phyloP scores from a whole-genome alignment of 2,113 vertebrate genomes.

The Melanerpes formicivorus region DNA sequence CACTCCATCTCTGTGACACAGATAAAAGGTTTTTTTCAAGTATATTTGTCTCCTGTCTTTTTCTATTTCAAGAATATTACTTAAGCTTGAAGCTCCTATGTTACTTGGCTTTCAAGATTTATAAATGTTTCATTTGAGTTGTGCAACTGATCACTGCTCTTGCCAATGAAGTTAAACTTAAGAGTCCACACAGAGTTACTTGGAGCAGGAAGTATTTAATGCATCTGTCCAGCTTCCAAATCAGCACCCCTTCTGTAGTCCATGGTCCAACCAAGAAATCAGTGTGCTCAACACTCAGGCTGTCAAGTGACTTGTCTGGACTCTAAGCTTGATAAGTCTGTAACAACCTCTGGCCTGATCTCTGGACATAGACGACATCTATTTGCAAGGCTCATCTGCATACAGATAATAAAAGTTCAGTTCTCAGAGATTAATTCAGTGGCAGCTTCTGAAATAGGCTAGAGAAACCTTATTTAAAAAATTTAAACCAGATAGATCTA shows the following conservation, averaged over 20 bases:
- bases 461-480: background rate
- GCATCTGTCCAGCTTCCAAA: background rate
- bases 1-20: background rate
- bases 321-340: background rate
- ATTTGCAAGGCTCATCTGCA: background rate
- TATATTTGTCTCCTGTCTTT: background rate
- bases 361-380: background rate
- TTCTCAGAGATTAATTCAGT: background rate
- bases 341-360: background rate
- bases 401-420: background rate
- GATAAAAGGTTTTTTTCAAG: background rate
- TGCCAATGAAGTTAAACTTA: background rate
- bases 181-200: rapidly evolving
- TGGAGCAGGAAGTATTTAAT: background rate
- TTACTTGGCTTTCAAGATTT: background rate
- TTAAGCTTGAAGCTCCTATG: background rate
- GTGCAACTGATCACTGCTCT: background rate
- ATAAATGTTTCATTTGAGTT: background rate
- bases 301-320: background rate
- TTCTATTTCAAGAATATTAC: background rate
- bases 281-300: background rate
- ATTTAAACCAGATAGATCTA: background rate
- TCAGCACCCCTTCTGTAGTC: background rate
- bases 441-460: background rate
- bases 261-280: background rate